These are phyloP conservation scores for Sebastes nivosus DNA, from an alignment of 2,797 vertebrate genomes.

Conservation along the genomic window DNA sequence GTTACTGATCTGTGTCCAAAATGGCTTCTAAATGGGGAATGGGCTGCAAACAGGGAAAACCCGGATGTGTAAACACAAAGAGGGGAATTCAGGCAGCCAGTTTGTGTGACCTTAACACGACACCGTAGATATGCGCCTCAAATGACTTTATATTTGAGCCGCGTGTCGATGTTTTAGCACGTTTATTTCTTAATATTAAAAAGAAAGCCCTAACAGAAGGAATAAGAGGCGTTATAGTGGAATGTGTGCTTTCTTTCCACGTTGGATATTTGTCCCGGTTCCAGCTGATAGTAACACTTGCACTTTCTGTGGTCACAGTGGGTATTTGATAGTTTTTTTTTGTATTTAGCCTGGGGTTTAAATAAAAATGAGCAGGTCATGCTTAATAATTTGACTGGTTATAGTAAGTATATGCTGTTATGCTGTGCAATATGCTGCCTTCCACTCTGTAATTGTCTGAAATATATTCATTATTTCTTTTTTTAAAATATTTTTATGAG, in stretches of 20 bases:
- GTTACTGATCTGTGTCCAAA: slow-evolving; percentile 91
- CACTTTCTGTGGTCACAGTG: slow-evolving; percentile 56
- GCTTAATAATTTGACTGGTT: background rate
- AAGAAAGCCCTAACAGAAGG: background rate
- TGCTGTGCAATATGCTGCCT: no score
- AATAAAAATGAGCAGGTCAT: background rate
- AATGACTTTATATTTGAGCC: slow-evolving; percentile 17
- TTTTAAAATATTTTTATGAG: no score
- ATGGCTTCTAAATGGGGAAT: slow-evolving; percentile 91
- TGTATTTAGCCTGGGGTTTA: background rate
- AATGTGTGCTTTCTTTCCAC: slow-evolving; percentile 4
- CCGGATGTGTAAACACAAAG: slow-evolving; percentile 96
- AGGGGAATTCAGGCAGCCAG: slow-evolving; percentile 77
- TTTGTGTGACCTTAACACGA: slow-evolving; percentile 74
- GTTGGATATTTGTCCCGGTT: slow-evolving; percentile 20
- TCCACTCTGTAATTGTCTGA: no score
- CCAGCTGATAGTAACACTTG: slow-evolving; percentile 38
- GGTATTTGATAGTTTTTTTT: slow-evolving; percentile 27
- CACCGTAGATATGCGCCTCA: slow-evolving; percentile 36
- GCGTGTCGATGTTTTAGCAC: background rate
- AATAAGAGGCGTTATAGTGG: background rate
- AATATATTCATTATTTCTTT: no score
- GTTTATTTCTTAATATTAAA: background rate
- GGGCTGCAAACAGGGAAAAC: slow-evolving; percentile 87
- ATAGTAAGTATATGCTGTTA: no score